A percentile compares a stretch with the other conserved stretches of the same genome.
These are phyloP conservation scores for Xanthostigma xanthostigma DNA, from an alignment of 2,888 invertebrate genomes.

Conservation along the genomic window DNA sequence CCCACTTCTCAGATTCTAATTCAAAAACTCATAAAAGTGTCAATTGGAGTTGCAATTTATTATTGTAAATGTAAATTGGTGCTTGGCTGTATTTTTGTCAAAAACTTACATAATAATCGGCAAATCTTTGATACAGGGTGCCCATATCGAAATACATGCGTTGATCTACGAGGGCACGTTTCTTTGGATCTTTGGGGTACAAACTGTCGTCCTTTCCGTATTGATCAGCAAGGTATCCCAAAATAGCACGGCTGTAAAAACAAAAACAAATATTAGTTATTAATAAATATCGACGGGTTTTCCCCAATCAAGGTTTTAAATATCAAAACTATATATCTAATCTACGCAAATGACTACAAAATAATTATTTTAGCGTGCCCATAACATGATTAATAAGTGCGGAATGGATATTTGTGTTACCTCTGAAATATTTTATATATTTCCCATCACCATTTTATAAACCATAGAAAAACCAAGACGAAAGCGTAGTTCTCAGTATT, in stretches of 20 bases:
- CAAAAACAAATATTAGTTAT: conserved; percentile 2
- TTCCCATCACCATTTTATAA: too few relatives aligned
- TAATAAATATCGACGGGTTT: background rate
- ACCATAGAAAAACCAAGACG: too few relatives aligned
- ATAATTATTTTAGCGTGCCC: background rate
- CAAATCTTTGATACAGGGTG: conserved; percentile 52
- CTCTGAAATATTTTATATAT: too few relatives aligned
- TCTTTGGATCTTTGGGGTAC: conserved; percentile 64
- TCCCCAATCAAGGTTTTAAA: background rate
- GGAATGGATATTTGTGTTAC: too few relatives aligned
- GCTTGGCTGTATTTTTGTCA: too few relatives aligned
- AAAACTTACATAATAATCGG: conserved; percentile 59
- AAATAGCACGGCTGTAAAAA: conserved; percentile 52
- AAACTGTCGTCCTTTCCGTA: conserved; percentile 64
- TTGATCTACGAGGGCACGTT: conserved; percentile 63
- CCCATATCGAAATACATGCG: conserved; percentile 68
- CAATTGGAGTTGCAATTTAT: too few relatives aligned
- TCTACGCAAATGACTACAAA: background rate
- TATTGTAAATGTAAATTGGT: too few relatives aligned
- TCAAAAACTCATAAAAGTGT: too few relatives aligned
- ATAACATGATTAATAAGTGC: background rate
- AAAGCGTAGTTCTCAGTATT: too few relatives aligned
- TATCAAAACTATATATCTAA: conserved; percentile 14
- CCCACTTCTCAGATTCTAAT: too few relatives aligned
- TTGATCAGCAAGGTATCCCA: conserved; percentile 62